Evolutionary conservation across 2,113 vertebrate species (phyloP), one percentile per base, ranked within the genome.

Genomic region (Syngnathus floridae): DNA sequence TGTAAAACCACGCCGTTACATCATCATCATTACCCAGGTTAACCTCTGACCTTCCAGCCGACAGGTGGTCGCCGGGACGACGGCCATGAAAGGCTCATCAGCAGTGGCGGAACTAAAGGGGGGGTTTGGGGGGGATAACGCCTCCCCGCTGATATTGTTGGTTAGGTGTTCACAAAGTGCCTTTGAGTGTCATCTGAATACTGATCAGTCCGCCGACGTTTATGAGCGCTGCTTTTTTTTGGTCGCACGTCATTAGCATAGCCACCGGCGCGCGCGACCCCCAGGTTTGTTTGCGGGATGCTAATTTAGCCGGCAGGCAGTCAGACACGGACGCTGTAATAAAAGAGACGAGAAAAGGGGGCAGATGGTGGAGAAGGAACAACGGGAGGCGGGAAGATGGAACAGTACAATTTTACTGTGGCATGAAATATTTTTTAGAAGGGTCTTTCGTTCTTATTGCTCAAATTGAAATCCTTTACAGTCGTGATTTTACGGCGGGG

Each of bases 281-380:
- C 56, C 56, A 7, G 9, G 19, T 3, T 37, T 21, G 48, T 64
- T 58, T 61, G 64, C 61, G 3, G 43, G 40, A 71, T 55, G 69
- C 64, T 77, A 65, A 58, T 67, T 36, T 57, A 35, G 45, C 43
- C 56, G 52, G 41, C 31, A 73, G 64, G 22, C 67, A 36, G 14
- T 56, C 7, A 16, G 56, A 60, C 64, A 67, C 10, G 46, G 6
- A 46, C 21, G 37, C 19, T 7, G 58, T 54, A 37, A 58, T 64
- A 3, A 41, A 60, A n/a, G 4, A 17, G n/a, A 71, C 0, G 17
- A 66, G 21, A 10, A 45, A 12, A 41, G 3, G 1, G 31, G 14
- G 51, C 6, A 12, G 62, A 7, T 11, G 57, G 64, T 7, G 40
- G 1, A 21, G 21, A 13, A 51, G n/a, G 19, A 51, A 51, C 48